A percentile compares a stretch with the other conserved stretches of the same genome.
phyloP scores from a whole-genome alignment of 2,797 vertebrate genomes.

The Sarcoramphus papa region DNA sequence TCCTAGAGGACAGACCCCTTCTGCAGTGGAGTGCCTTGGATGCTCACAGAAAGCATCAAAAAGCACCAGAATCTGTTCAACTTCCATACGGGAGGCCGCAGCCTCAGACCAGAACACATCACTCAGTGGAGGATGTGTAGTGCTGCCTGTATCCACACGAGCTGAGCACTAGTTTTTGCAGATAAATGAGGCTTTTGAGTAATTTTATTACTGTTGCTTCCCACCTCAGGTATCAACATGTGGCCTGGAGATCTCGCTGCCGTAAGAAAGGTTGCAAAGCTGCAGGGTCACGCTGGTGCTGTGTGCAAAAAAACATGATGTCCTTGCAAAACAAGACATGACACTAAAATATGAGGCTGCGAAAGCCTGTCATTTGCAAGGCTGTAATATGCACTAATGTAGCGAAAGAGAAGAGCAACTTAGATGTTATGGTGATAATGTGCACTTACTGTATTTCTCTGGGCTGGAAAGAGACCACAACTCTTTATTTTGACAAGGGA shows the following conservation, averaged over 20 bases:
- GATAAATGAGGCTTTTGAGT: neutral
- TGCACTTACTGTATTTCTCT: neutral
- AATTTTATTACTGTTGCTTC: neutral
- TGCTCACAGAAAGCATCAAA: neutral
- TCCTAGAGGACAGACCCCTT: neutral
- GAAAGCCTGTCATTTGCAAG: constrained; percentile 28
- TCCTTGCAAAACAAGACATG: neutral
- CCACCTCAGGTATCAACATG: neutral
- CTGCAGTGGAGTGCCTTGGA: neutral
- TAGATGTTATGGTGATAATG: neutral
- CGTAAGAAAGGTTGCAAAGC: neutral
- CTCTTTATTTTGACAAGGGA: constrained; percentile 21
- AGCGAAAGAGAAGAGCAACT: neutral
- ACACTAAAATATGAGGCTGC: neutral
- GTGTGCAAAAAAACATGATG: neutral
- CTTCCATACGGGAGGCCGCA: neutral
- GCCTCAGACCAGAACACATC: neutral
- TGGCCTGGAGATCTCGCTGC: neutral
- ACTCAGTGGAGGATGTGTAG: neutral
- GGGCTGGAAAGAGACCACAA: neutral
- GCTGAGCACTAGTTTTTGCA: neutral
- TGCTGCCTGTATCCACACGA: accelerated
- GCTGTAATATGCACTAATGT: neutral
- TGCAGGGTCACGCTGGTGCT: neutral
- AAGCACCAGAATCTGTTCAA: neutral